Evolutionary conservation across 2,888 invertebrate species (phyloP).

Genomic region (Clunio marinus): DNA sequence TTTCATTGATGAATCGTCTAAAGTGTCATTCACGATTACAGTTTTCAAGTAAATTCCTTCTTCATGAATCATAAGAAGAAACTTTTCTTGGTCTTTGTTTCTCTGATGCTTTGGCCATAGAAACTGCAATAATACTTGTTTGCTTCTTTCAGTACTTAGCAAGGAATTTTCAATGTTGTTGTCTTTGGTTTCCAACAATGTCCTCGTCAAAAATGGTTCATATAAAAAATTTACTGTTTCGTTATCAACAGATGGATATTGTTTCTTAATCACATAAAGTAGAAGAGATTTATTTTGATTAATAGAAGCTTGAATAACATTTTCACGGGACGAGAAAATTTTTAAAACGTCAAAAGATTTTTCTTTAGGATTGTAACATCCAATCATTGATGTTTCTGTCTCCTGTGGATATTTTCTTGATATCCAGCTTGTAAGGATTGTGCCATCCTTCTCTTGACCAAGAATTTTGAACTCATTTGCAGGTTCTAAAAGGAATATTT

Average conservation of each 20-base stretch:
- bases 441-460: conserved; percentile 76
- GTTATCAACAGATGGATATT: conserved; percentile 46
- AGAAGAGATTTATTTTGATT: conserved; percentile 65
- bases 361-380: conserved; percentile 59
- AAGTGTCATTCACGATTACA: conserved; percentile 53
- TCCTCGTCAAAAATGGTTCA: conserved; percentile 61
- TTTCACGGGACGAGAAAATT: conserved; percentile 59
- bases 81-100: conserved; percentile 57
- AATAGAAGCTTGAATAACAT: conserved; percentile 75
- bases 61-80: conserved; percentile 70
- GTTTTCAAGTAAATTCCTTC: conserved; percentile 53
- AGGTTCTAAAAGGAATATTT: conserved; percentile 53
- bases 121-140: conserved; percentile 77
- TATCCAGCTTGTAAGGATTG: conserved; percentile 67
- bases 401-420: conserved; percentile 50
- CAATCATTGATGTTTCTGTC: conserved; percentile 53
- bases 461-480: conserved; percentile 75
- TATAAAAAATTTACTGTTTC: conserved; percentile 53
- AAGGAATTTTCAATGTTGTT: conserved; percentile 45
- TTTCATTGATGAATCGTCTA: conserved; percentile 55
- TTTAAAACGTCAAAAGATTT: conserved; percentile 60
- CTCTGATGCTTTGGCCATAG: conserved; percentile 48
- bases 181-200: conserved; percentile 52
- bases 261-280: conserved; percentile 63
- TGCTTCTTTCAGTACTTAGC: conserved; percentile 57